These are phyloP conservation scores for Protonibea diacanthus DNA, from an alignment of 2,797 vertebrate genomes.

Conservation along the genomic window DNA sequence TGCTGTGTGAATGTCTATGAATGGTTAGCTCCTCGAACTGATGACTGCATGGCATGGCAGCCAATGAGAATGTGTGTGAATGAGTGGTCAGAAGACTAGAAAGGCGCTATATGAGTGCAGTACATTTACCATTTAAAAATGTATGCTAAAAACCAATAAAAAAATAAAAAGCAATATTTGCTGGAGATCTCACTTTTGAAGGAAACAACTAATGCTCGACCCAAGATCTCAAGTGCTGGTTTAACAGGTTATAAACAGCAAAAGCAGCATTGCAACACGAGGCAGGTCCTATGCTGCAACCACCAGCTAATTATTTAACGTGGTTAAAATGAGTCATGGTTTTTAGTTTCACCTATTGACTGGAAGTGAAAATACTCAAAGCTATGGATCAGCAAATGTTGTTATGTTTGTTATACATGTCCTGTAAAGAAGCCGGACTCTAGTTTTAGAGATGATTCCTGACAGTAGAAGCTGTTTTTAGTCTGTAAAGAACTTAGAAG, in stretches of 20 bases:
- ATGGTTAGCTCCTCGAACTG: too few relatives aligned
- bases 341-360: background rate
- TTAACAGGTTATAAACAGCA: conserved; percentile 16
- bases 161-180: too few relatives aligned
- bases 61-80: too few relatives aligned
- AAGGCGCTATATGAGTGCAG: too few relatives aligned
- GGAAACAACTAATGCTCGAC: background rate
- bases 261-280: background rate
- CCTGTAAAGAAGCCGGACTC: background rate
- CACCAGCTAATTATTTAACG: background rate
- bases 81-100: too few relatives aligned
- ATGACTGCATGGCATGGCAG: too few relatives aligned
- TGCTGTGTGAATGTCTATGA: too few relatives aligned
- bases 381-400: background rate
- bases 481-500: background rate
- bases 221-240: background rate
- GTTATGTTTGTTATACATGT: background rate
- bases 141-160: too few relatives aligned
- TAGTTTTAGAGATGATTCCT: background rate
- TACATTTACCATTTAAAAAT: background rate
- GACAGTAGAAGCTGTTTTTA: background rate
- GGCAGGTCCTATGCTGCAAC: background rate
- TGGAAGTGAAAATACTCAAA: background rate
- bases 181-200: background rate
- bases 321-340: background rate